Evolutionary conservation across 1,140 invertebrate genomes (phyloP).

Genomic region (Lucilia sericata): DNA sequence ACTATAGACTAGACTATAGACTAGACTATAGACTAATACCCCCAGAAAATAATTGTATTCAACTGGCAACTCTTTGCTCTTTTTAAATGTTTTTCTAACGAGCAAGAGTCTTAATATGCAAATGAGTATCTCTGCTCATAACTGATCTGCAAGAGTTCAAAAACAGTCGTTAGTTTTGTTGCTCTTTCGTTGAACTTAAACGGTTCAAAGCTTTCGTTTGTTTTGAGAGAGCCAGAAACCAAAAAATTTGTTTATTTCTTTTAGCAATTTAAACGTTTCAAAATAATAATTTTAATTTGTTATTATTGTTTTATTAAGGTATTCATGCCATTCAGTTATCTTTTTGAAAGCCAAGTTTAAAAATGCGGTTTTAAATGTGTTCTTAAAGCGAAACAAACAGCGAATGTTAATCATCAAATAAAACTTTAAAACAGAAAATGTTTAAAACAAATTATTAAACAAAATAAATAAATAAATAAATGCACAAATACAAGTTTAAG

Average conservation of each 20-base stretch:
- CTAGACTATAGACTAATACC: too few relatives aligned
- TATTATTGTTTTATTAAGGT: not conserved
- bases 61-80: not conserved
- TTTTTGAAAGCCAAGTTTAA: slow-evolving; percentile 22
- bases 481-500: not conserved
- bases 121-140: not conserved
- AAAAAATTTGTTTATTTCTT: not conserved
- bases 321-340: not conserved
- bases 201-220: not conserved
- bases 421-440: too few relatives aligned
- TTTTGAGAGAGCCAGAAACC: not conserved
- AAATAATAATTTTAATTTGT: not conserved
- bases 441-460: not conserved
- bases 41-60: too few relatives aligned
- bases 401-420: too few relatives aligned
- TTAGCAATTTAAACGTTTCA: not conserved
- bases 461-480: not conserved
- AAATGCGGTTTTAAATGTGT: not conserved
- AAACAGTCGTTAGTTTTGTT: not conserved
- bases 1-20: too few relatives aligned
- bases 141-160: not conserved
- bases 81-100: not conserved
- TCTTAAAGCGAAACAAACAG: not conserved
- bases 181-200: not conserved
- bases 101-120: not conserved